Conservation (phyloP, 37 sponge, comb jelly and placozoan species). For the Halisarca cf. caerulea region DNA sequence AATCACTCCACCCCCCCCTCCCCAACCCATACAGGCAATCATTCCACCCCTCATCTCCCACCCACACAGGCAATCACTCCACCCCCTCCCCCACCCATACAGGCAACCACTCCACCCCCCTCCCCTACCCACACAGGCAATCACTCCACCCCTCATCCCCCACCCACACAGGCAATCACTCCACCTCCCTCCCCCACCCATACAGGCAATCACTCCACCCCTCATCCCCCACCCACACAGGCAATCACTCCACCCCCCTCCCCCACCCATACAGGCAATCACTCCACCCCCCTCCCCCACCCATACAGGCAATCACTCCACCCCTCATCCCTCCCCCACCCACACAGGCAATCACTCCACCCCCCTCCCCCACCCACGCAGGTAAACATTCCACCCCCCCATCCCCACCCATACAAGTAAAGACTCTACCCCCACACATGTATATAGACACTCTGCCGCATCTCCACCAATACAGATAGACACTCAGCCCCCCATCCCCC, state of each 20-base stretch:
- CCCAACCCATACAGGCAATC: neutral
- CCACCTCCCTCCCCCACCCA: too few relatives aligned
- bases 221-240: neutral
- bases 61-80: neutral
- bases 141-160: neutral
- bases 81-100: neutral
- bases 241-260: neutral
- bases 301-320: neutral
- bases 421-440: neutral
- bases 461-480: neutral
- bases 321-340: neutral
- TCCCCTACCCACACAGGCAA: neutral
- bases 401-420: neutral
- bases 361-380: too few relatives aligned
- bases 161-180: neutral
- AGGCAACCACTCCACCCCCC: too few relatives aligned
- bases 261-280: too few relatives aligned
- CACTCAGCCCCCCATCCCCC: neutral
- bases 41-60: neutral
- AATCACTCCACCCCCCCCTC: neutral
- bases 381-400: constrained; percentile 6
- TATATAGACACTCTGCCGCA: neutral
- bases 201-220: neutral
- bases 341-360: neutral
- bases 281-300: neutral